phyloP scores from a whole-genome alignment of 2,797 vertebrate genomes.

The Cheirogaleus major region DNA sequence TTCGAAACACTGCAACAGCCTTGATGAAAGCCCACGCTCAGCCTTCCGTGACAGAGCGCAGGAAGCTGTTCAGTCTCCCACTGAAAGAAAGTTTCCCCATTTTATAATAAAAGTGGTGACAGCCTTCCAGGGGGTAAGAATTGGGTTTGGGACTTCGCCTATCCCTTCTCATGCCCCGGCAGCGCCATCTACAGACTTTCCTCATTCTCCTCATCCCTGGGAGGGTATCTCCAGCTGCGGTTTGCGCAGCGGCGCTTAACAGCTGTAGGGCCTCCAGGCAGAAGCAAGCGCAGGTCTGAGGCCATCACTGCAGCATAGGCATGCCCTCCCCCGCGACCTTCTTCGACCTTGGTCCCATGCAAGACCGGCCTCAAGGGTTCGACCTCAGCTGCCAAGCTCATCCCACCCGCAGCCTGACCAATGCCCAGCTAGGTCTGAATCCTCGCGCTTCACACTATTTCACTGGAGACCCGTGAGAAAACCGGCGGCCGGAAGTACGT shows the following conservation, averaged over 20 bases:
- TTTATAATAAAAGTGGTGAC: background rate
- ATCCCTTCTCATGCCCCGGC: background rate
- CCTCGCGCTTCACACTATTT: background rate
- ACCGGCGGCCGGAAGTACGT: background rate
- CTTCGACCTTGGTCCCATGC: background rate
- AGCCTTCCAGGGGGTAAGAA: background rate
- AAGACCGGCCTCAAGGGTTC: background rate
- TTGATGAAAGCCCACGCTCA: background rate
- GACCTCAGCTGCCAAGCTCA: background rate
- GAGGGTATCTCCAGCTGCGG: background rate
- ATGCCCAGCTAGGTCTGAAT: background rate
- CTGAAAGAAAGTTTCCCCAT: background rate
- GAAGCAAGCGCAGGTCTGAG: background rate
- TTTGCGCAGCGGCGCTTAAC: background rate
- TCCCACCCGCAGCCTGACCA: background rate
- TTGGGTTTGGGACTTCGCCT: background rate
- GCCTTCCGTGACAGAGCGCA: background rate
- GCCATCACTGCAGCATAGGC: background rate
- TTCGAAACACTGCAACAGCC: background rate
- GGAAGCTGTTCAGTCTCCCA: background rate
- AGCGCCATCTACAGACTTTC: background rate
- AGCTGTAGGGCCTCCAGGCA: background rate
- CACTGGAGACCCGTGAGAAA: too few species aligned
- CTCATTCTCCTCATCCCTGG: background rate
- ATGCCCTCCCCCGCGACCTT: background rate